Percentiles rank a stretch among this genome's conserved stretches.
Evolutionary conservation across 2,113 vertebrate genomes (phyloP).

Genomic region (Chamaetylas fuelleborni): DNA sequence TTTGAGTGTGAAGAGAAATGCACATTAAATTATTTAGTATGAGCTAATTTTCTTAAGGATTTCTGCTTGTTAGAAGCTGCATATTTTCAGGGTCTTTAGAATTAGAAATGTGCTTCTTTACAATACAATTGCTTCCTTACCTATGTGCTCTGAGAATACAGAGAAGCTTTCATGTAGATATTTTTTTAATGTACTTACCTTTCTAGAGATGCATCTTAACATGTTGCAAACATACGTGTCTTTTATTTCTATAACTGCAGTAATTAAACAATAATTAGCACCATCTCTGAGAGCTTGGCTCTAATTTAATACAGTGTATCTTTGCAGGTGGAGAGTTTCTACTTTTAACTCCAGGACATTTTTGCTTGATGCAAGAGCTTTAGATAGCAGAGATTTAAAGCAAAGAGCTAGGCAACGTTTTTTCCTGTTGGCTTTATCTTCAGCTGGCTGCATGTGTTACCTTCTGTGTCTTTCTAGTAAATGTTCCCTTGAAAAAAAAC

Average conservation of each 20-base stretch:
- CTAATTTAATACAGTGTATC: background rate
- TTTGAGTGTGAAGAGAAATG: background rate
- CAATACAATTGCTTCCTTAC: background rate
- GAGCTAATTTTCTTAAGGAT: background rate
- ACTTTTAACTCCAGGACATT: background rate
- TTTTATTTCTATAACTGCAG: background rate
- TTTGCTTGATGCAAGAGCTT: background rate
- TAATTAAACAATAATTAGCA: slow-evolving; percentile 5
- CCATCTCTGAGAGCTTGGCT: background rate
- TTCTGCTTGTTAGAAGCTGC: background rate
- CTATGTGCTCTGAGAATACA: background rate
- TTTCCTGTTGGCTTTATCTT: background rate
- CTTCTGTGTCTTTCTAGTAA: background rate
- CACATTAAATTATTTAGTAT: background rate
- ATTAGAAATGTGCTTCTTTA: background rate
- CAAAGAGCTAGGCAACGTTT: background rate
- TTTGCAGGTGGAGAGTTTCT: background rate
- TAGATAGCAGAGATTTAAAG: background rate
- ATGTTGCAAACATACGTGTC: background rate
- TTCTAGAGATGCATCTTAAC: background rate
- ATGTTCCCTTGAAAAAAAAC: background rate
- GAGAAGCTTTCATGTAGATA: background rate
- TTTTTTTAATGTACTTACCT: background rate
- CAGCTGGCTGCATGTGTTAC: background rate
- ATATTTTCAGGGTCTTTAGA: background rate